A percentile compares a stretch with the other conserved stretches of the same genome.
Conservation (phyloP, 2,113 vertebrate species). For the Erinaceus europaeus region DNA sequence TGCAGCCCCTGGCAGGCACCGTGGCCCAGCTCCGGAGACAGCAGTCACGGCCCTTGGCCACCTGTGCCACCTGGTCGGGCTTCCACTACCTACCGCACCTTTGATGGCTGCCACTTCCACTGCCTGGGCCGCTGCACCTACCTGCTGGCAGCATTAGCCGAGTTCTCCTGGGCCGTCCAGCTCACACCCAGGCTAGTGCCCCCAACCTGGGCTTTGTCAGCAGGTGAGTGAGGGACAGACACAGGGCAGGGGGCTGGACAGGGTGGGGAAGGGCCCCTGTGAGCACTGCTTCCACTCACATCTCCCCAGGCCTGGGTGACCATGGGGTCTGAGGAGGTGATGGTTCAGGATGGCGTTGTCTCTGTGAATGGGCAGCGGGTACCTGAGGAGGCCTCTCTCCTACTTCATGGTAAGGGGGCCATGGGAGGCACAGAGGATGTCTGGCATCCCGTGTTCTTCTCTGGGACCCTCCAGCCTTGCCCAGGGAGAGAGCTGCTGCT, state of each 20-base stretch:
- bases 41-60: conserved; percentile 77
- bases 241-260: background rate
- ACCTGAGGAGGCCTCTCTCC: conserved; percentile 77
- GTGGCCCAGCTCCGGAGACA: conserved; percentile 56
- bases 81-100: conserved; percentile 88
- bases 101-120: conserved; percentile 89
- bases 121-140: conserved; percentile 89
- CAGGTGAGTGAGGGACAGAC: conserved; percentile 77
- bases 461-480: background rate
- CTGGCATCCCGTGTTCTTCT: background rate
- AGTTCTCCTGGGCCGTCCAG: conserved; percentile 61
- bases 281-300: background rate
- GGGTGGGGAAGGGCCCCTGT: background rate
- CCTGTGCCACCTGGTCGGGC: conserved; percentile 90
- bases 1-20: conserved; percentile 73
- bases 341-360: conserved; percentile 76
- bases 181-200: conserved; percentile 77
- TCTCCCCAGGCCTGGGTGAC: conserved; percentile 82
- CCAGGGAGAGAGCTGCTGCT: background rate
- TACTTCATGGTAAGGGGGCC: conserved; percentile 84
- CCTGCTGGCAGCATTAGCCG: conserved; percentile 77
- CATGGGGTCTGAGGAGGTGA: conserved; percentile 85
- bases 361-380: conserved; percentile 82
- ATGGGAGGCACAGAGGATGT: no score
- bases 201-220: conserved; percentile 72